Evolutionary conservation across 2,888 invertebrate genomes (phyloP).

Genomic region (Synanthedon andrenaeformis): DNA sequence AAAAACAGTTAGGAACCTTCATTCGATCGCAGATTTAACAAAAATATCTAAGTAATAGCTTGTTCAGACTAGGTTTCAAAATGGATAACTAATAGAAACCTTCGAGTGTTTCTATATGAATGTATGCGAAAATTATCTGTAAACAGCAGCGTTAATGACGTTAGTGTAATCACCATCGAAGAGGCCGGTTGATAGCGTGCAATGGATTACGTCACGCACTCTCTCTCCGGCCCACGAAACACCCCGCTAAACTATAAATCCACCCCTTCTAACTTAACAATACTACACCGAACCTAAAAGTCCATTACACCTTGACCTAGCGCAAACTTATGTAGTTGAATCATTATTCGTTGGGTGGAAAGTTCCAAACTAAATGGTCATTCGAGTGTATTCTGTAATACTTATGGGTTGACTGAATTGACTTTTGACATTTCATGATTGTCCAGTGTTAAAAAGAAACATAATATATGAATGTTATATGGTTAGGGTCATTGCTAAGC

Average conservation of each 20-base stretch:
- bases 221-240: slow-evolving; percentile 11
- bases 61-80: too few species aligned
- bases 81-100: too few species aligned
- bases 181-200: slow-evolving; percentile 25
- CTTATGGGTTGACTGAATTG: neutral
- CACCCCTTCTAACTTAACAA: slow-evolving; percentile 5
- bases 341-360: neutral
- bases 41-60: too few species aligned
- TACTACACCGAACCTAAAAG: neutral
- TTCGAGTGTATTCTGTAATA: neutral
- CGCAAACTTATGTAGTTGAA: neutral
- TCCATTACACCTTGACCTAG: neutral
- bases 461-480: neutral
- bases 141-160: slow-evolving; percentile 35
- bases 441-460: slow-evolving; percentile 3
- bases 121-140: slow-evolving; percentile 33
- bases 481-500: neutral
- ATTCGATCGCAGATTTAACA: too few species aligned
- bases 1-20: too few species aligned
- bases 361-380: neutral
- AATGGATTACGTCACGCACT: slow-evolving; percentile 35
- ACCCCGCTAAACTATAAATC: slow-evolving; percentile 10
- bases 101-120: slow-evolving; percentile 4
- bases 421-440: slow-evolving; percentile 20
- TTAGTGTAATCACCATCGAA: slow-evolving; percentile 46